Evolutionary conservation across 2,113 vertebrate species (phyloP), one percentile per base, ranked within the genome.

Genomic region (Atherinomorus stipes): DNA sequence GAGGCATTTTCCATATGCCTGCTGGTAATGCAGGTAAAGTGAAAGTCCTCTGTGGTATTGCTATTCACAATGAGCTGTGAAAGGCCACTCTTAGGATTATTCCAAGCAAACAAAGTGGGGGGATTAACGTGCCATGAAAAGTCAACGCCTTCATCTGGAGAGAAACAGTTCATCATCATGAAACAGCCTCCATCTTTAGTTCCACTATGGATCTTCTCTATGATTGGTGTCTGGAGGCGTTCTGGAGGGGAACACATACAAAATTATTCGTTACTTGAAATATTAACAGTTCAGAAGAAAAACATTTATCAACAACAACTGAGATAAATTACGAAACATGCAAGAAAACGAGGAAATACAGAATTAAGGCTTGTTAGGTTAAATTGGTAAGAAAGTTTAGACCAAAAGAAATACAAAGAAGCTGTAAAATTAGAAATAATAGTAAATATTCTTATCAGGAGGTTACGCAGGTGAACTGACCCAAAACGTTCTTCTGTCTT

Each of bases 1-100:
- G 58, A 60, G 6, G 0, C 0, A 0, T 0, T 25, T 1, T 80
- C 74, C 0, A 0, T 21, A 0, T 26, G 5, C 7, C 11, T 75
- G 4, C 9, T 79, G 42, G 81, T 53, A n/a, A 0, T 83, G 67
- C 92, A 93, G 52, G 12, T 88, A 22, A 92, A 53, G 0, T 15
- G 4, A 0, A 49, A 0, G 2, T 0, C 44, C 16, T 34, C 12
- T 1, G 50, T 21, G 44, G 2, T 25, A 5, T 0, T 16, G 13
- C 63, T 0, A 11, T 26, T 7, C 0, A 1, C 9, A 0, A 28
- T 0, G 12, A 76, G 1, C 0, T 7, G 1, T 13, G 3, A 2
- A 10, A 15, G 0, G 9, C 9, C 11, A 2, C 2, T 7, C 0
- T 3, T 3, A 0, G 16, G 0, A 13, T 7, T 0, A 0, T 0